These are phyloP conservation scores for Caenorhabditis sp. DNA, from an alignment of 2,888 invertebrate genomes.

Conservation along the genomic window DNA sequence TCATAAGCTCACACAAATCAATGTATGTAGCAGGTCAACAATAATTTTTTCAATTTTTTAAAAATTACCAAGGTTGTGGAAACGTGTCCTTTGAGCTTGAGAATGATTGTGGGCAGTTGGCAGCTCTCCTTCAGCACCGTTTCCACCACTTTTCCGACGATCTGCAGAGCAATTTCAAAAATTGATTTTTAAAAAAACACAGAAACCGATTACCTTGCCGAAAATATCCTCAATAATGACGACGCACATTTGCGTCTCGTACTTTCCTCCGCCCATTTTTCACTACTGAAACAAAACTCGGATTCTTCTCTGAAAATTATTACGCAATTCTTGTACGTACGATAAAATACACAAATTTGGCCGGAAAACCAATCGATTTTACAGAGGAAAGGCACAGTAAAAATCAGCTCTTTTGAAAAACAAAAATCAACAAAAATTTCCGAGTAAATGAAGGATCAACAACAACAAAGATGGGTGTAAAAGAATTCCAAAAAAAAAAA, in stretches of 20 bases:
- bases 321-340: not conserved
- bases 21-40: no score
- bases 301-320: slow-evolving; percentile 3
- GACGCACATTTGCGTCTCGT: slow-evolving; percentile 68
- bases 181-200: not conserved
- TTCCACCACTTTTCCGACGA: slow-evolving; percentile 43
- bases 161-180: slow-evolving; percentile 17
- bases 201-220: slow-evolving; percentile 54
- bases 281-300: not conserved
- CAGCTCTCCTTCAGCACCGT: slow-evolving; percentile 49
- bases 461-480: slow-evolving; percentile 18
- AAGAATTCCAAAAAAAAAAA: slow-evolving; percentile 26
- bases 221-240: slow-evolving; percentile 73
- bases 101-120: slow-evolving; percentile 26
- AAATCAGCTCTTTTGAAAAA: not conserved
- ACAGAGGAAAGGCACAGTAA: not conserved
- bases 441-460: slow-evolving; percentile 4
- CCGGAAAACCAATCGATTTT: not conserved
- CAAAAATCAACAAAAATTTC: not conserved
- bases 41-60: not conserved
- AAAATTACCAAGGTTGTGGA: slow-evolving; percentile 12
- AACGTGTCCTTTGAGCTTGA: slow-evolving; percentile 31
- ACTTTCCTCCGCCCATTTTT: slow-evolving; percentile 61
- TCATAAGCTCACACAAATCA: no score
- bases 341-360: not conserved